Percentiles rank a stretch among this genome's conserved stretches.
Conservation (phyloP, 2,113 vertebrate genomes). For the Notechis scutatus region DNA sequence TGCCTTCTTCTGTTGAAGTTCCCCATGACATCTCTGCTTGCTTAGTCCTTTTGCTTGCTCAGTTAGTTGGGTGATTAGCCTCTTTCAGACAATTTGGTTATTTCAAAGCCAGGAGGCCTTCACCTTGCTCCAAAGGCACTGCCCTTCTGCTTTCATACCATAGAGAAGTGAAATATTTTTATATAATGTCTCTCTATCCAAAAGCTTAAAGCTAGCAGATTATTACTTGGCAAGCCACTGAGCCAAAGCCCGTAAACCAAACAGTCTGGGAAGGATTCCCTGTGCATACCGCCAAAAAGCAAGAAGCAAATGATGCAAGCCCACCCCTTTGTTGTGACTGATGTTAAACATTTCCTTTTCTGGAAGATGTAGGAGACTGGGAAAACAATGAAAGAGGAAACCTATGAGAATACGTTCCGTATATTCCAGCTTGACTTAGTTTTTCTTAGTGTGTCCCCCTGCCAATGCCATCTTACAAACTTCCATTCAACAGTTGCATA, state of each 20-base stretch:
- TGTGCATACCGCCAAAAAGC: slow-evolving; percentile 51
- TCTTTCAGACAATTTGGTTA: neutral
- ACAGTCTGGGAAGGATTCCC: slow-evolving; percentile 44
- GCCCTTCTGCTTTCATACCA: neutral
- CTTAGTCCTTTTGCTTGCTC: neutral
- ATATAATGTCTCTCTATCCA: slow-evolving; percentile 48
- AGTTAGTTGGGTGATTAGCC: slow-evolving; percentile 49
- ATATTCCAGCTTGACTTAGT: neutral
- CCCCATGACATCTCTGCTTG: neutral
- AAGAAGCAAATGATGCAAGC: slow-evolving; percentile 43
- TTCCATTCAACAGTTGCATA: neutral
- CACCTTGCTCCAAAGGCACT: slow-evolving; percentile 3
- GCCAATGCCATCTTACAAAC: neutral
- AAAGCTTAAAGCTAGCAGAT: slow-evolving; percentile 42
- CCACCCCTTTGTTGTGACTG: slow-evolving; percentile 46
- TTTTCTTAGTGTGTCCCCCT: neutral
- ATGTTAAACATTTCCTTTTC: slow-evolving; percentile 17
- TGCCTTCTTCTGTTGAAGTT: neutral
- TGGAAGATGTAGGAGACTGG: slow-evolving; percentile 38
- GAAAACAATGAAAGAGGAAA: neutral
- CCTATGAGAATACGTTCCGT: slow-evolving; percentile 12
- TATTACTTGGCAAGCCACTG: slow-evolving; percentile 44
- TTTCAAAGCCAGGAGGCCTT: neutral
- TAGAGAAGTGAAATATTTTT: slow-evolving; percentile 30
- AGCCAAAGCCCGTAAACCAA: slow-evolving; percentile 22